Evolutionary conservation across 2,113 vertebrate genomes (phyloP), one percentile per base, ranked within the genome.

Genomic region (Dicaeum eximium): DNA sequence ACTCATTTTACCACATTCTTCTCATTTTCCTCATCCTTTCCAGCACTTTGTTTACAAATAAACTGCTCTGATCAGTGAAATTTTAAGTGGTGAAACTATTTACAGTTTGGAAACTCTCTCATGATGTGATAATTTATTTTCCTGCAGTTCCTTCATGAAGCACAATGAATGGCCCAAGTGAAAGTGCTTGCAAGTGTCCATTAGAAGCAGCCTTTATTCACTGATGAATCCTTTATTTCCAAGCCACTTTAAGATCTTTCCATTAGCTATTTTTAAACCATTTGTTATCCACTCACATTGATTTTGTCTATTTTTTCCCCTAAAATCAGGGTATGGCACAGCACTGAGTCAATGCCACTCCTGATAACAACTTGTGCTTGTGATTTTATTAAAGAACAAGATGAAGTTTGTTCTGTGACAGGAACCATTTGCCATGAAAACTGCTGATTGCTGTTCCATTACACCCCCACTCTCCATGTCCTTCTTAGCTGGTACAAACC

Each of bases 261-360:
- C 91, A 58, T 70, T 22, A 72, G 73, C 57, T 97, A 84, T 91
- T 95, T 96, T 92, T 37, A 94, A 86, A 20, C 27, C 38, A 83
- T 86, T 93, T 90, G 21, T 88, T 83, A 56, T 54, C 74, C 40
- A 22, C 42, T 72, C 27, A 6, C 51, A 89, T 94, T 50, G 87
- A 95, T 96, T 88, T 66, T 38, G 48, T 60, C 1, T 19, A 8
- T 33, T 25, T 58, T 72, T 62, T 73, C 4, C 7, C 20, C 77
- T 92, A 82, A 61, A 1, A 65, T 57, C 74, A 67, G 74, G 22
- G 13, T 69, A 17, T 31, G 8, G 47, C 30, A 47, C 71, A 53
- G 19, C 71, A 47, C 81, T n/a, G 85, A 88, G 54, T 58, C 84
- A 85, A 86, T 88, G 37, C n/a, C 14, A 1, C 16, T 60, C 62